Conservation (phyloP, 2,113 vertebrate species). For the Takifugu flavidus region DNA sequence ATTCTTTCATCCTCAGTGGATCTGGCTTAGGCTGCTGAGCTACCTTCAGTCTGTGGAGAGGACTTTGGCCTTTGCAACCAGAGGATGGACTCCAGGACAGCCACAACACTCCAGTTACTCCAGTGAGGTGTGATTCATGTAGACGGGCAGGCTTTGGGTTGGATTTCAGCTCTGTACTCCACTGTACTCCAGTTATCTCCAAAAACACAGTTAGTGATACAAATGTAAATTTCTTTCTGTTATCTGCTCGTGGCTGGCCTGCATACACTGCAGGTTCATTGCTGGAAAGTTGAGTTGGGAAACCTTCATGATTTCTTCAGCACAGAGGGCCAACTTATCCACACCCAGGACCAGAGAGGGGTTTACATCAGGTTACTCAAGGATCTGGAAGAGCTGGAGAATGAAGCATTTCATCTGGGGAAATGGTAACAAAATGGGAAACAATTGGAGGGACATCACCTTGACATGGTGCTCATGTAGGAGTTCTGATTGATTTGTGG, state of each 20-base stretch:
- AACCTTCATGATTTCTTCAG: slow-evolving; percentile 75
- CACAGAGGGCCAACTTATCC: slow-evolving; percentile 50
- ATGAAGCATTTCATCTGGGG: slow-evolving; percentile 65
- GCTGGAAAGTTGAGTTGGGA: slow-evolving; percentile 69
- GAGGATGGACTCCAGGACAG: slow-evolving; percentile 41
- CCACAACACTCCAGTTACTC: slow-evolving; percentile 55
- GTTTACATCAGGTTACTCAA: slow-evolving; percentile 66
- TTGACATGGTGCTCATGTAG: slow-evolving; percentile 62
- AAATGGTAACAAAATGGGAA: slow-evolving; percentile 25
- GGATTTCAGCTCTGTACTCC: too few species aligned
- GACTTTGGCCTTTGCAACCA: slow-evolving; percentile 65
- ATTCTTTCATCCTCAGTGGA: slow-evolving; percentile 31
- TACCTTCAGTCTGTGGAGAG: slow-evolving; percentile 77
- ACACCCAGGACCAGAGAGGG: slow-evolving; percentile 71
- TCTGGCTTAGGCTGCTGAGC: slow-evolving; percentile 74
- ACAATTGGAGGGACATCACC: slow-evolving; percentile 27
- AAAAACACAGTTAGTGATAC: too few species aligned
- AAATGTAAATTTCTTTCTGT: too few species aligned
- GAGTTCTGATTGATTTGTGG: slow-evolving; percentile 77
- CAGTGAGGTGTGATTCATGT: too few species aligned
- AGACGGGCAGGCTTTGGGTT: too few species aligned
- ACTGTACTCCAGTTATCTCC: too few species aligned
- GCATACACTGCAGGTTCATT: slow-evolving; percentile 52
- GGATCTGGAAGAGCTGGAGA: slow-evolving; percentile 71
- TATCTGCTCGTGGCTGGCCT: too few species aligned